Percentiles rank a stretch among this genome's conserved stretches.
Evolutionary conservation across 2,797 vertebrate species (phyloP).

Genomic region (Typhlichthys subterraneus): DNA sequence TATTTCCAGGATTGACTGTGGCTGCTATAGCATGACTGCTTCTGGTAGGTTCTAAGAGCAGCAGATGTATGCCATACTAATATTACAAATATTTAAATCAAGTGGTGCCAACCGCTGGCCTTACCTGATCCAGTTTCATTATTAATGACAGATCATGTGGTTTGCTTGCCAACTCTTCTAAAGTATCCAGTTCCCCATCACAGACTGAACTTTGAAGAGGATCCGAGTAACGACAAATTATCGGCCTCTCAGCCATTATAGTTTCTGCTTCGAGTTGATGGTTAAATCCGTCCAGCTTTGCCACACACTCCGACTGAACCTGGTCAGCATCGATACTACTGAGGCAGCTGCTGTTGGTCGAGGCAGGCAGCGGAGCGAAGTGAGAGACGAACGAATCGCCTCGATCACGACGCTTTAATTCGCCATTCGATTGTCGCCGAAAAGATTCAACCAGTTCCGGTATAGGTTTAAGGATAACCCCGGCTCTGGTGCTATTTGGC

Average conservation of each 20-base stretch:
- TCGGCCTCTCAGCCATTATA: conserved; percentile 12
- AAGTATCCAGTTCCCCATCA: conserved; percentile 36
- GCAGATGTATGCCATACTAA: too few species aligned
- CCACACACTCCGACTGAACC: conserved; percentile 36
- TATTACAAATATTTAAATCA: too few species aligned
- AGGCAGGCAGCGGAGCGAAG: conserved; percentile 68
- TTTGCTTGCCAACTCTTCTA: conserved; percentile 40
- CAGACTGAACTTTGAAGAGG: conserved; percentile 7
- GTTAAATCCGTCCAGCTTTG: conserved; percentile 20
- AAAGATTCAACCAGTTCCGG: conserved; percentile 63
- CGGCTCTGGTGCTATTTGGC: conserved; percentile 80
- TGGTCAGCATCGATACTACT: conserved; percentile 71
- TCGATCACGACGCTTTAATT: conserved; percentile 28
- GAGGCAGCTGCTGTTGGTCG: conserved; percentile 79
- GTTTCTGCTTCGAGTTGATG: conserved; percentile 15
- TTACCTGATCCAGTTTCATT: conserved; percentile 88
- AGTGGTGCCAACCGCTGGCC: too few species aligned
- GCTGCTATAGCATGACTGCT: too few species aligned
- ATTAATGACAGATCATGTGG: conserved; percentile 71
- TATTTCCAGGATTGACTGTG: too few species aligned
- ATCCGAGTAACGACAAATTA: background rate
- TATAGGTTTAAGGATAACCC: conserved; percentile 82
- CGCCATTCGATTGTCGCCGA: conserved; percentile 47
- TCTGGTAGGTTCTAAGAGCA: too few species aligned
- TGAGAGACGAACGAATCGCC: conserved; percentile 74